These are phyloP conservation scores for Altica lythri DNA, from an alignment of 2,888 invertebrate species.

Conservation along the genomic window DNA sequence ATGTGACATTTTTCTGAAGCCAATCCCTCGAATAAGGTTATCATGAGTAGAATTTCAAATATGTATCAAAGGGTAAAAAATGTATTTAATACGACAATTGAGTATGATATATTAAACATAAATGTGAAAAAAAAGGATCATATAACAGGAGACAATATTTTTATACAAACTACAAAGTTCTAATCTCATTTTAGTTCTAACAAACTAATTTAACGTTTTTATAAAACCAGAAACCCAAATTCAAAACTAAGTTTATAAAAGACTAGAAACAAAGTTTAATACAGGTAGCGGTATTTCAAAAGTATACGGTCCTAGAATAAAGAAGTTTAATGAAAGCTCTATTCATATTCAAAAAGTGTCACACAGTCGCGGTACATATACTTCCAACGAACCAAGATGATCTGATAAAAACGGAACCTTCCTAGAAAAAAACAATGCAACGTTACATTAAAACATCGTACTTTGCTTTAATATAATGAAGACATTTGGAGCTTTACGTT, in stretches of 20 bases:
- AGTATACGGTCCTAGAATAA: constrained; percentile 32
- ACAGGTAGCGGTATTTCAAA: constrained; percentile 25
- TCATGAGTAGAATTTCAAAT: too few relatives aligned
- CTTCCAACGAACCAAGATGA: constrained; percentile 31
- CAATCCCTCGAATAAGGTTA: too few relatives aligned
- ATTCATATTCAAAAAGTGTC: constrained; percentile 40
- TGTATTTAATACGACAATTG: too few relatives aligned
- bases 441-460: constrained; percentile 31
- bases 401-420: constrained; percentile 35
- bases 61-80: too few relatives aligned
- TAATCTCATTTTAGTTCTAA: too few relatives aligned
- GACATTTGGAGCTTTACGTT: constrained; percentile 28
- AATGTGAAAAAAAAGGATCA: too few relatives aligned
- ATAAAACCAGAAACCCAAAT: too few relatives aligned
- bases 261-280: constrained; percentile 27
- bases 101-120: too few relatives aligned
- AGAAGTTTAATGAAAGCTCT: constrained; percentile 36
- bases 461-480: constrained; percentile 30
- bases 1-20: too few relatives aligned
- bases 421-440: constrained; percentile 30
- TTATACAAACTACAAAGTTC: too few relatives aligned
- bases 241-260: constrained; percentile 12
- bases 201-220: too few relatives aligned
- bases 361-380: constrained; percentile 25
- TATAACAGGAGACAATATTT: too few relatives aligned